Evolutionary conservation across 2,797 vertebrate genomes (phyloP), one percentile per base, ranked within the genome.

Genomic region (Phoxinus dragarum): DNA sequence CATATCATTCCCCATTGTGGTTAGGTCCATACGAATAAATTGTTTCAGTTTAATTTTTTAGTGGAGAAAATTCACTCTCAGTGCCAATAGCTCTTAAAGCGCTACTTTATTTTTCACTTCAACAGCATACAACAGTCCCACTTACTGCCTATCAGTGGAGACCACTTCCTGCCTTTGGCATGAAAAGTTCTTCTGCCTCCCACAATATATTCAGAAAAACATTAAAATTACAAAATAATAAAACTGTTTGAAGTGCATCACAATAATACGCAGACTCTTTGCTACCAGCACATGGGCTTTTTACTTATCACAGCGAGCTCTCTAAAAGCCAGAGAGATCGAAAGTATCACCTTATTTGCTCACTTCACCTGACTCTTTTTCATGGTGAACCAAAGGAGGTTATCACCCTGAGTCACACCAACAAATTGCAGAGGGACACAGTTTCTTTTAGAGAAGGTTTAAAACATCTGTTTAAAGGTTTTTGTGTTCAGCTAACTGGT

Each of bases 161-260:
- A 85, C 66, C 84, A 81, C 84, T 78, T 54, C 74, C 67, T 73
- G 87, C 79, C 61, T 56, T 71, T 84, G 66, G 81, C 81, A 54
- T 31, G 4, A 49, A 71, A 82, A 68, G 49, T 11, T 71, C 34
- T 59, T 31, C 42, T 75, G 40, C 68, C 69, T 84, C 69, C 44
- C 16, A 69, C 36, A 79, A 66, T 38, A 59, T 82, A 66, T 84
- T 71, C 54, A 40, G 68, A n/a, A 61, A 49, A 54, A 54, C 27
- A 75, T 31, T 79, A 27, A 36, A 81, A 52, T 49, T 17, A 69
- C 21, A 47, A 84, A 75, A 76, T 66, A 84, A 74, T 27, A 56
- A 72, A 69, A 71, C 27, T 38, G 75, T 84, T 71, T 71, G 73
- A 38, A 79, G 76, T 85, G 21, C 67, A 38, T 61, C 38, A 79